These are phyloP conservation scores for Apostichopus japonicus DNA, from an alignment of 35 echinoderm and acorn worm species.

Conservation along the genomic window DNA sequence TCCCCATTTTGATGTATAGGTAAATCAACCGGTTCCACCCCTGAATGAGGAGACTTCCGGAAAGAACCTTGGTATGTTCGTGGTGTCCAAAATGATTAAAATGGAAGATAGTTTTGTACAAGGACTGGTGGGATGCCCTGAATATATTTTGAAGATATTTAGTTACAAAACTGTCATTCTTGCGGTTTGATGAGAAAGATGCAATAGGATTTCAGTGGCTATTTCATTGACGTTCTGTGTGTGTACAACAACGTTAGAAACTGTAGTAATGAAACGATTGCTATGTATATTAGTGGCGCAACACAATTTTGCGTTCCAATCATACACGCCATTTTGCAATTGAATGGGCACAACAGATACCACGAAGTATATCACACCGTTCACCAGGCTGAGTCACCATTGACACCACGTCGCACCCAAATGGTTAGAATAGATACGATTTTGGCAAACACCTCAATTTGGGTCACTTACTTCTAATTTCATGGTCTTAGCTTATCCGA, in stretches of 20 bases:
- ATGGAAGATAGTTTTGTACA: not conserved
- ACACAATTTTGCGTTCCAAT: not conserved
- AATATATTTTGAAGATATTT: not conserved
- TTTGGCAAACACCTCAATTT: too few relatives aligned
- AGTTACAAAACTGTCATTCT: conserved; percentile 16
- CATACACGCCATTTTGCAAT: not conserved
- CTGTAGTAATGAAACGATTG: not conserved
- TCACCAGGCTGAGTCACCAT: not conserved
- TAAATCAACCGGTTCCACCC: conserved; percentile 69
- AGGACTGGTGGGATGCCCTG: not conserved
- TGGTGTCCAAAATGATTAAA: not conserved
- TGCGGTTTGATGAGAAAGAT: conserved; percentile 10
- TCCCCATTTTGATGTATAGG: conserved; percentile 90
- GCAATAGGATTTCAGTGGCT: conserved; percentile 8
- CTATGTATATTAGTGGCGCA: not conserved
- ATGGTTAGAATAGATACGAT: too few relatives aligned
- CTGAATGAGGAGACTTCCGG: conserved; percentile 89
- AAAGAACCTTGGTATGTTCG: conserved; percentile 54
- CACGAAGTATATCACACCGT: not conserved
- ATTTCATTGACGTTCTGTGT: not conserved
- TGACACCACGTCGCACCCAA: not conserved
- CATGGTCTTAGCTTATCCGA: too few relatives aligned
- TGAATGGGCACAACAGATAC: not conserved
- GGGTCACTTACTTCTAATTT: too few relatives aligned
- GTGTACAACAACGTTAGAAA: not conserved